Base-by-base conservation (phyloP, 2,888 invertebrate species). In the Idaea straminata region DNA sequence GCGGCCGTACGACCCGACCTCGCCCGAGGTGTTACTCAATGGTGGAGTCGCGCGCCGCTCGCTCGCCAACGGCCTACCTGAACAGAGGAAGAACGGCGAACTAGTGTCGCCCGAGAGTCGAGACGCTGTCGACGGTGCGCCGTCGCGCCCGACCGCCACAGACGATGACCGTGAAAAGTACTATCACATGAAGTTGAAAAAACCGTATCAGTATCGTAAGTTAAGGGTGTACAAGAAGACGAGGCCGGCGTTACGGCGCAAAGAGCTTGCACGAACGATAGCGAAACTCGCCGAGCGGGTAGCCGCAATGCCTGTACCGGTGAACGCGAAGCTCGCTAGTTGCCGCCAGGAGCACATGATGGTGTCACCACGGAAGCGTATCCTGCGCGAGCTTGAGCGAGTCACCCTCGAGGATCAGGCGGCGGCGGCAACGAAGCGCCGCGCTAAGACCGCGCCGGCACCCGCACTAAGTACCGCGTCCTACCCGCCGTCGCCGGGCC, bases 341-440 rank as follows among this genome's bases (percentile, higher is more conserved):
- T 92, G 92, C 69, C 86, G 92, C 62, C 92, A 91, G 79, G 93
- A 93, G 78, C 93, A 92, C 82, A 83, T 83, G 75, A 95, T 96
- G 77, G 96, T 97, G 36, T 97, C 97, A 68, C 97, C 97, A 62
- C 94, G 97, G 59, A 97, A 97, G 83, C 94, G 97, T 75, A 96
- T 97, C 86, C 91, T 97, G 69, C 94, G 97, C 64, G 97, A 97
- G 85, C 94, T 97, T 81, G 97, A 97, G 83, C 94, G 95, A 78
- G 96, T 96, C 6, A 95, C 95, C 71, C 89, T 95, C 69, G 95
- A 95, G 81, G 96, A 96, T 77, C 94, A 94, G 75, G 94, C 95
- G 59, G 93, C 88, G 63, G 94, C 94, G 75, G 94, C 95, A 59
- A 93, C 88, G 63, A 95, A 95, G 82, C 92, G 95, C 69, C 92